These are phyloP conservation scores for Dichetophora obliterata DNA, from an alignment of 2,888 invertebrate species.

Conservation along the genomic window DNA sequence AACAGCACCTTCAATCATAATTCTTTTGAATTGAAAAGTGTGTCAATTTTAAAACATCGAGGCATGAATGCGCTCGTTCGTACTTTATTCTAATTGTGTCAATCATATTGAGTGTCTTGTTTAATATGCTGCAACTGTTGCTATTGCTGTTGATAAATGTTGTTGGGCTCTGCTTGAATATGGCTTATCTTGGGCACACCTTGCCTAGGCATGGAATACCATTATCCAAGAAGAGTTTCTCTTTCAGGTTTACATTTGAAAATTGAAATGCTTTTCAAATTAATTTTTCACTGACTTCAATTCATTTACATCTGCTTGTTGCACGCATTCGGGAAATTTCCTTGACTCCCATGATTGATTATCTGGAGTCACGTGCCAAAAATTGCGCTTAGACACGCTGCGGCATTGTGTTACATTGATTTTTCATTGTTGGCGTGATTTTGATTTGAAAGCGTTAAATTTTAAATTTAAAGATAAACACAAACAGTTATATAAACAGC, in stretches of 20 bases:
- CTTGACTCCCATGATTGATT: slow-evolving; percentile 15
- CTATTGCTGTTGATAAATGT: background rate
- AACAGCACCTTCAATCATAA: too few relatives aligned
- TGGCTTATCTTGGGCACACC: background rate
- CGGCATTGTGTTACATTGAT: background rate
- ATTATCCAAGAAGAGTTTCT: too few relatives aligned
- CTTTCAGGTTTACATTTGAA: too few relatives aligned
- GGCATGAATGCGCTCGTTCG: background rate
- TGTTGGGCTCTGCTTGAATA: background rate
- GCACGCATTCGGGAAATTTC: background rate
- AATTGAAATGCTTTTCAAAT: background rate
- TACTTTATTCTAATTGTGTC: slow-evolving; percentile 27
- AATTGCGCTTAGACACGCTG: slow-evolving; percentile 14
- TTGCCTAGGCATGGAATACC: too few relatives aligned
- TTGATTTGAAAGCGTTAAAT: slow-evolving; percentile 11
- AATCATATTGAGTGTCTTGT: slow-evolving; percentile 17
- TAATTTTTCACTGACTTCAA: background rate
- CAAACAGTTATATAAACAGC: background rate
- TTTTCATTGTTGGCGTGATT: background rate
- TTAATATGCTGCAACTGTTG: background rate
- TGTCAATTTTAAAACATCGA: background rate
- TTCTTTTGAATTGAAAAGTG: background rate
- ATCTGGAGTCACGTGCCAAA: slow-evolving; percentile 34
- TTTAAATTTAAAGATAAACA: slow-evolving; percentile 17
- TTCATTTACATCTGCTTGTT: background rate